Evolutionary conservation across 1,140 invertebrate genomes (phyloP), one percentile per base, ranked within the genome.

Genomic region (Cyclina sinensis): DNA sequence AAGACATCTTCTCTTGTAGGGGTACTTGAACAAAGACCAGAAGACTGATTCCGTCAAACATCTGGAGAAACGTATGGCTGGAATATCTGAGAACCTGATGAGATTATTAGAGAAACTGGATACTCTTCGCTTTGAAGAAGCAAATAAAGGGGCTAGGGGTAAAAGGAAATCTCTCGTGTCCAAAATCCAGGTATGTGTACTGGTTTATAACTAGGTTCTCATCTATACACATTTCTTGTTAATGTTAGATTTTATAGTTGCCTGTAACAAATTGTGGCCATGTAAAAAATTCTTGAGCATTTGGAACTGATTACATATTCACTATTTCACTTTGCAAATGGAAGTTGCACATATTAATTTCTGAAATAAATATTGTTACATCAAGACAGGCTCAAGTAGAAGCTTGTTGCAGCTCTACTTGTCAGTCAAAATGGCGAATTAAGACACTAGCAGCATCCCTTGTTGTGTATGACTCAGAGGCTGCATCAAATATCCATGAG

Each of bases 131-230:
- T 80, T 92, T 48, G 88, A 86, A 24, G 88, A 88, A 39, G 30
- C 24, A 24, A 88, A 90, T 54, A 84, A 74, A 37, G 88, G 85
- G n/a, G 90, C 79, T 32, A 80, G 91, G 73, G 87, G 81, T 3
- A 90, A 91, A 57, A 82, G 91, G 27, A 92, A 92, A 82, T 84
- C 90, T 46, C 51, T 92, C 18, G 91, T 92, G 14, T 32, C 86
- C 21, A 89, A 88, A 88, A 91, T 92, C 70, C 91, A 92, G 82
- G 91, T 92, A 85, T 62, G 37, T 51, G 18, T 54, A 39, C 54
- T 1, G 59, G 21, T 35, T 84, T 89, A 24, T 54, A 54, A 46
- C 48, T 84, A 54, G 79, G 99, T 21, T 18, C 21, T 18, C 12
- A n/a, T n/a, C n/a, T n/a, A n/a, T n/a, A n/a, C n/a, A 21, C 9